Conservation (phyloP, 2,888 invertebrate genomes). For the Eilema sororculum region DNA sequence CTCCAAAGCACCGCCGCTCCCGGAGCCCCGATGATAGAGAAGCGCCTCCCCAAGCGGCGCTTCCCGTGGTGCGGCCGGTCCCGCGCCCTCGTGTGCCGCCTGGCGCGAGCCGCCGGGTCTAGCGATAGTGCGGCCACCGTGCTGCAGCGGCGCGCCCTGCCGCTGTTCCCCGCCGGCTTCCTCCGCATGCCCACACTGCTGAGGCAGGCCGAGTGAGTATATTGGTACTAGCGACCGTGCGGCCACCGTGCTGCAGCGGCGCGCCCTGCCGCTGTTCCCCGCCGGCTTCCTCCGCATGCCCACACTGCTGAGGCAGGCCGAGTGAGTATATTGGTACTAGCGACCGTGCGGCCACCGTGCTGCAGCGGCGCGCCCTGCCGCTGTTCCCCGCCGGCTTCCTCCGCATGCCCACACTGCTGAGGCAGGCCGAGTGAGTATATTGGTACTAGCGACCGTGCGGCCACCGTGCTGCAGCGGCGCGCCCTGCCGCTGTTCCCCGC, state of each 20-base stretch:
- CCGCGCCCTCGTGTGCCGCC: slow-evolving; percentile 57
- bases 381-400: too few species aligned
- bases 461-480: too few species aligned
- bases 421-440: too few species aligned
- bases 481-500: too few species aligned
- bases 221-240: too few species aligned
- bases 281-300: slow-evolving; percentile 89
- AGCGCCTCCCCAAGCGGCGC: slow-evolving; percentile 89
- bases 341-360: too few species aligned
- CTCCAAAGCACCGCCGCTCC: slow-evolving; percentile 63
- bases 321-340: slow-evolving; percentile 75
- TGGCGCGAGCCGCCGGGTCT: slow-evolving; percentile 49
- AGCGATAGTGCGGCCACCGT: slow-evolving; percentile 76
- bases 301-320: slow-evolving; percentile 83
- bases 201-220: slow-evolving; percentile 82
- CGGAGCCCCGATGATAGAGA: slow-evolving; percentile 84
- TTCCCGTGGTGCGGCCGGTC: slow-evolving; percentile 89
- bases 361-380: too few species aligned
- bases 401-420: too few species aligned
- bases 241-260: slow-evolving; percentile 83
- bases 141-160: slow-evolving; percentile 87
- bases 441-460: too few species aligned
- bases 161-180: slow-evolving; percentile 90
- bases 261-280: slow-evolving; percentile 90
- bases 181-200: slow-evolving; percentile 87